phyloP scores from a whole-genome alignment of 1,140 invertebrate genomes.

The Ceratina calcarata region DNA sequence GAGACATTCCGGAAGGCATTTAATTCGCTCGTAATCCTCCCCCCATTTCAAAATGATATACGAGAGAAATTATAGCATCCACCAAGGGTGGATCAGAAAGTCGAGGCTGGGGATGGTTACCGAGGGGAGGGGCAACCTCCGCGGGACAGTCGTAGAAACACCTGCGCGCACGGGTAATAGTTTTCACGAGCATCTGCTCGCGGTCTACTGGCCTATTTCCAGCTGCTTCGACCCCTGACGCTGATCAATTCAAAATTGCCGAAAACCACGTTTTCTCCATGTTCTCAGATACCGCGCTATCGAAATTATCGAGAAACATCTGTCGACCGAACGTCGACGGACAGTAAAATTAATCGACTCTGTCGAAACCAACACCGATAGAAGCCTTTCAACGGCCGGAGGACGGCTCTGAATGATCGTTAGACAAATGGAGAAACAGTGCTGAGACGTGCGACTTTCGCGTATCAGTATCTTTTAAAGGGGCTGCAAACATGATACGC shows the following conservation, averaged over 20 bases:
- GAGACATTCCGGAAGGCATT: neutral
- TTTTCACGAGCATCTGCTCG: conserved; percentile 49
- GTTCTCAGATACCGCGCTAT: neutral
- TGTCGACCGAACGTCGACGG: no score
- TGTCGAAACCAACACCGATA: no score
- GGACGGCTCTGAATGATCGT: no score
- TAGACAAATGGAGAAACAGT: neutral
- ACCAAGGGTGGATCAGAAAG: neutral
- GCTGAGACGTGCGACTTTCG: conserved; percentile 1
- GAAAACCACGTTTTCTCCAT: neutral
- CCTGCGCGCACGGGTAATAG: conserved; percentile 52
- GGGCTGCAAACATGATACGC: conserved; percentile 45
- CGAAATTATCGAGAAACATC: no score
- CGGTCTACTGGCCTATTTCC: conserved; percentile 55
- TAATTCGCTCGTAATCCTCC: neutral
- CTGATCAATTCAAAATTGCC: conserved; percentile 45
- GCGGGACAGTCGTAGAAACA: conserved; percentile 28
- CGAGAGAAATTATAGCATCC: conserved; percentile 3
- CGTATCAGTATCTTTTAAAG: conserved; percentile 48
- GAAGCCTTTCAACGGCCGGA: no score
- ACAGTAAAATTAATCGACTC: neutral
- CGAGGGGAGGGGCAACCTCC: neutral
- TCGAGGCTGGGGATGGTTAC: neutral
- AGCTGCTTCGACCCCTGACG: conserved; percentile 37
- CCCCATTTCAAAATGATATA: neutral